Conservation (phyloP, 2,113 vertebrate genomes). For the Psephotus haematonotus region DNA sequence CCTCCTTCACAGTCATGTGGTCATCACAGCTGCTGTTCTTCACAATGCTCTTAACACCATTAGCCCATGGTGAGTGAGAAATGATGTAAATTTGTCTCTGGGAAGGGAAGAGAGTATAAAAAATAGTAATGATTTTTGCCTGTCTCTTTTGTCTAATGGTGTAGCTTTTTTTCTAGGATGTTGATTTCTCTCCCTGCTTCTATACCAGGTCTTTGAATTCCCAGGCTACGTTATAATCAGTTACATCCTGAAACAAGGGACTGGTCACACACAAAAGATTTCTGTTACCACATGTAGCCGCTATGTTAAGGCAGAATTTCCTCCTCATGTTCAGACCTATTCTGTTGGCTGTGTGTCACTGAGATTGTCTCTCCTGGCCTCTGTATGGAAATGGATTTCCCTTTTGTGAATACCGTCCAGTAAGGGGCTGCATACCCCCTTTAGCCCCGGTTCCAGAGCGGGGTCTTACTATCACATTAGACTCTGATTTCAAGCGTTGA, state of each 20-base stretch:
- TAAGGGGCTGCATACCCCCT: not conserved
- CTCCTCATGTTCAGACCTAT: not conserved
- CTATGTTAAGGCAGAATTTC: not conserved
- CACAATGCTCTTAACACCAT: conserved; percentile 83
- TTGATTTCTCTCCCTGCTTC: not conserved
- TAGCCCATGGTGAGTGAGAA: conserved; percentile 82
- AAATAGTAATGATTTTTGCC: not conserved
- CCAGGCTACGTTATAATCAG: not conserved
- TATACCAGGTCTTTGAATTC: not conserved
- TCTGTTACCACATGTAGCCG: not conserved
- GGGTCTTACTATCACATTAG: not conserved
- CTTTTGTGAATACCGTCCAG: not conserved
- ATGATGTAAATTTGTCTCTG: not conserved
- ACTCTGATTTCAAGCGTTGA: not conserved
- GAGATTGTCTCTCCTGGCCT: not conserved
- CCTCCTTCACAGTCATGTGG: conserved; percentile 86
- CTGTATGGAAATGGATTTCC: not conserved
- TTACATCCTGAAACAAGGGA: not conserved
- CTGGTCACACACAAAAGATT: not conserved
- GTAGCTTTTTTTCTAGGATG: not conserved
- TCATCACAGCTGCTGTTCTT: conserved; percentile 86
- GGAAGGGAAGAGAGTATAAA: not conserved
- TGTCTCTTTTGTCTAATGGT: not conserved
- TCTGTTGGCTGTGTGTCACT: not conserved
- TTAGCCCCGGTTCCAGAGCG: not conserved